phyloP scores from a whole-genome alignment of 2,888 invertebrate genomes.

The Drosophila nr. fundita region DNA sequence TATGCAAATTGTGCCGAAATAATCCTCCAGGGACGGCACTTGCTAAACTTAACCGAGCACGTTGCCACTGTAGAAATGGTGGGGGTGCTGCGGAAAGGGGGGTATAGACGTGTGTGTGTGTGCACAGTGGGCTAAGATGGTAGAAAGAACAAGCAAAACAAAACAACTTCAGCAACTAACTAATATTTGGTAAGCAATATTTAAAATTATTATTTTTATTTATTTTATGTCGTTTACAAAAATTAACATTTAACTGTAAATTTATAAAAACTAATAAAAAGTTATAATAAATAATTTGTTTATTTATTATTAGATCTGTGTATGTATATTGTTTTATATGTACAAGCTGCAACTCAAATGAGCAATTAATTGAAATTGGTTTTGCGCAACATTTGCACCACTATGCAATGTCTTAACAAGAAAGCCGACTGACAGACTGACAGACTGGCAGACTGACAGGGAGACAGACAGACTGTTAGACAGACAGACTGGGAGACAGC shows the following conservation, averaged over 20 bases:
- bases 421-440: conserved; percentile 17
- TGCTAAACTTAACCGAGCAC: conserved; percentile 41
- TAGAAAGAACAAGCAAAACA: background rate
- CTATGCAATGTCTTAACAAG: conserved; percentile 43
- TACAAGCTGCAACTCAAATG: background rate
- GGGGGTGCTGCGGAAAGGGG: fast-evolving
- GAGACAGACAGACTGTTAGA: background rate
- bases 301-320: background rate
- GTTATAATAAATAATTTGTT: background rate
- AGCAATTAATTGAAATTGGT: background rate
- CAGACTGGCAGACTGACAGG: background rate
- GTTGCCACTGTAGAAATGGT: background rate
- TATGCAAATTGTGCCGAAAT: conserved; percentile 79
- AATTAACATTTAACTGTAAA: background rate
- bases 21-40: conserved; percentile 56
- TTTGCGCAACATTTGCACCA: conserved; percentile 11
- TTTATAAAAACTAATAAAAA: background rate
- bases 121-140: conserved; percentile 8
- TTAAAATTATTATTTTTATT: background rate
- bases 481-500: conserved; percentile 34
- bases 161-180: background rate
- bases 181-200: background rate
- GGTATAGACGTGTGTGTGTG: background rate
- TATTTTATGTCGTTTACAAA: background rate
- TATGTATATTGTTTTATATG: background rate